These are phyloP conservation scores for Scaptomyza montana DNA, from an alignment of 1,140 invertebrate species.

Conservation along the genomic window DNA sequence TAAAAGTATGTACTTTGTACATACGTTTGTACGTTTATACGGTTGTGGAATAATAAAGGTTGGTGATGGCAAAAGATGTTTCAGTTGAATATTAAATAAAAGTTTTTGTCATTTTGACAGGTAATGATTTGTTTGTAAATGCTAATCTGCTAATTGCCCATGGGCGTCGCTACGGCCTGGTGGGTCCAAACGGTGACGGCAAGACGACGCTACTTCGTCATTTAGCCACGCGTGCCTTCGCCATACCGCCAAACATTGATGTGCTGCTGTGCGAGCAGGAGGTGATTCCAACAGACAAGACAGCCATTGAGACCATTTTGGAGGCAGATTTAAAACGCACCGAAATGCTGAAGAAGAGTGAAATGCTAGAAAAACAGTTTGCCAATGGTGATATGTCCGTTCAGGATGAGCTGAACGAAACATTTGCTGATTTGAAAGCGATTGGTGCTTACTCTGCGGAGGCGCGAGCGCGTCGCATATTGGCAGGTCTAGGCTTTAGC, in stretches of 20 bases:
- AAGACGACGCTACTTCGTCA: constrained; percentile 99
- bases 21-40: too few species aligned
- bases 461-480: constrained; percentile 95
- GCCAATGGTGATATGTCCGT: constrained; percentile 87
- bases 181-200: constrained; percentile 99
- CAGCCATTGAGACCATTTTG: constrained; percentile 96
- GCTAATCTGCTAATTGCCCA: constrained; percentile 97
- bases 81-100: neutral
- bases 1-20: too few species aligned
- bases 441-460: constrained; percentile 99
- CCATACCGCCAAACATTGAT: constrained; percentile 98
- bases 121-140: constrained; percentile 99
- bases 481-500: constrained; percentile 98
- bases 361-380: constrained; percentile 90
- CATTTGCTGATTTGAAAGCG: constrained; percentile 97
- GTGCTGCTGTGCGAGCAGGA: constrained; percentile 99
- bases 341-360: constrained; percentile 91
- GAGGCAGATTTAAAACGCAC: constrained; percentile 96
- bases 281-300: constrained; percentile 95
- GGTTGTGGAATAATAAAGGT: too few species aligned
- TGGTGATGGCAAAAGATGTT: too few species aligned
- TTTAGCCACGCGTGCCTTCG: constrained; percentile 93
- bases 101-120: constrained; percentile 78
- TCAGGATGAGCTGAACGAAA: constrained; percentile 93
- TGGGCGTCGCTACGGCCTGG: constrained; percentile 97